Conservation (phyloP, 2,888 invertebrate species). For the Polietes domitor region DNA sequence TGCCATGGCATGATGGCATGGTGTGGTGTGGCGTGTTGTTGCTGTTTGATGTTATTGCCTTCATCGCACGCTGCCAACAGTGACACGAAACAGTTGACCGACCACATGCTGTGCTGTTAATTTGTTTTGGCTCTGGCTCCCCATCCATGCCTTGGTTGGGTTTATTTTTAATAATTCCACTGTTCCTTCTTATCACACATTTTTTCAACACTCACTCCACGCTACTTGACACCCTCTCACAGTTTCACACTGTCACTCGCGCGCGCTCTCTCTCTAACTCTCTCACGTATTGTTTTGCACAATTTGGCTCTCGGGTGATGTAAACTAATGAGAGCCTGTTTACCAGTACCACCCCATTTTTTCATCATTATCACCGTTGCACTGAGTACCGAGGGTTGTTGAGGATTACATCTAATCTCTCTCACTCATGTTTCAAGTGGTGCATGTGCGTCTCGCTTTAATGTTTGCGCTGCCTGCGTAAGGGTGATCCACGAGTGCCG, state of each 20-base stretch:
- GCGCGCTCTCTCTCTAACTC: background rate
- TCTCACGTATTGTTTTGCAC: background rate
- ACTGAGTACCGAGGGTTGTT: conserved; percentile 16
- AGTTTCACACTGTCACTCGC: background rate
- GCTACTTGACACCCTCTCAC: conserved; percentile 6
- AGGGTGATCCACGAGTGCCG: conserved; percentile 10
- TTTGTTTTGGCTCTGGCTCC: conserved; percentile 51
- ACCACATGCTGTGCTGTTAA: conserved; percentile 64
- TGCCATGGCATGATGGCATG: too few species aligned
- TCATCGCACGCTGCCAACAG: background rate
- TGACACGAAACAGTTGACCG: conserved; percentile 21
- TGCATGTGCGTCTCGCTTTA: background rate
- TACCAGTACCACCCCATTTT: background rate
- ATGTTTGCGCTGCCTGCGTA: background rate
- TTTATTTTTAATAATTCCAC: conserved; percentile 46
- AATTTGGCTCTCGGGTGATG: background rate
- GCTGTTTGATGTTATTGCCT: background rate
- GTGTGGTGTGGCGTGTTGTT: background rate
- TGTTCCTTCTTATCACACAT: conserved; percentile 52
- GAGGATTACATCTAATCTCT: background rate
- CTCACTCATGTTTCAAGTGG: conserved; percentile 1
- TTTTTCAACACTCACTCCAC: conserved; percentile 51
- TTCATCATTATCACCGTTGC: background rate
- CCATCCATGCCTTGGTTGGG: background rate
- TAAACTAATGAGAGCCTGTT: background rate